These are phyloP conservation scores for Cherax quadricarinatus DNA, from an alignment of 1,140 invertebrate genomes.

Conservation along the genomic window DNA sequence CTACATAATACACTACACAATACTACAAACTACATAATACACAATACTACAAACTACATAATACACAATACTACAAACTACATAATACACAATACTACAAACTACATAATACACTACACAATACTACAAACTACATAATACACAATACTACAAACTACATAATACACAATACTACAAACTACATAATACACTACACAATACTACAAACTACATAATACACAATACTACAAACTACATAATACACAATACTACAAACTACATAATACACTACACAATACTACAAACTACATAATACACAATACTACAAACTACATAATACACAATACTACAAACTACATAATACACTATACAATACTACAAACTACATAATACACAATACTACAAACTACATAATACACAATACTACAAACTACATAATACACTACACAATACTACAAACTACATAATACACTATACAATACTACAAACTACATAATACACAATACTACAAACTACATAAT, in stretches of 20 bases:
- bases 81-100: no score
- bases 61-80: neutral
- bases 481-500: no score
- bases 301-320: neutral
- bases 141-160: no score
- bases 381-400: neutral
- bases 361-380: neutral
- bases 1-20: neutral
- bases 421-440: neutral
- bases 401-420: neutral
- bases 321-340: neutral
- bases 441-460: no score
- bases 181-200: no score
- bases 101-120: no score
- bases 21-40: neutral
- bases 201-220: no score
- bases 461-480: no score
- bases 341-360: neutral
- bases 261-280: neutral
- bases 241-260: neutral
- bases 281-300: neutral
- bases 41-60: neutral
- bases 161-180: no score
- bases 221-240: neutral
- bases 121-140: no score